phyloP scores from a whole-genome alignment of 2,888 invertebrate species.

The Trissolcus japonicus region DNA sequence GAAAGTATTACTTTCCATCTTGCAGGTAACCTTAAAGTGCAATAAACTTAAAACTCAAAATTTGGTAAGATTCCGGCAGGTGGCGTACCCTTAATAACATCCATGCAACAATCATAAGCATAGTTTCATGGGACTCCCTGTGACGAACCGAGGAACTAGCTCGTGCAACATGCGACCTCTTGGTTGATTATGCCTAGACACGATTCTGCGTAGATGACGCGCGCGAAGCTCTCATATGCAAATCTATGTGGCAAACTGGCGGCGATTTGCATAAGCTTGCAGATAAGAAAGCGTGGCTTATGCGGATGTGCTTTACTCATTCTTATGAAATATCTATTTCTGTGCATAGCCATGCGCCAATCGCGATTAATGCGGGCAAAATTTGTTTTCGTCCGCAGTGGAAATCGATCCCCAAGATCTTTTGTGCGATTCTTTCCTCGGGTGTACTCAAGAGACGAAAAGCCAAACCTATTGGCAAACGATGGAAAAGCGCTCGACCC shows the following conservation, averaged over 20 bases:
- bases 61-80: no score
- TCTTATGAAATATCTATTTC: constrained; percentile 38
- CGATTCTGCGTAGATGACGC: constrained; percentile 68
- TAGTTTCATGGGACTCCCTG: no score
- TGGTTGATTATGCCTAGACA: constrained; percentile 71
- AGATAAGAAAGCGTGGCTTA: constrained; percentile 70
- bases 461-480: constrained; percentile 34
- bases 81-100: no score
- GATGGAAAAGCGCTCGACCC: constrained; percentile 28
- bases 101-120: no score
- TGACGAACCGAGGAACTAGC: neutral
- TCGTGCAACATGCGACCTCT: constrained; percentile 59
- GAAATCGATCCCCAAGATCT: constrained; percentile 35
- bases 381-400: constrained; percentile 24
- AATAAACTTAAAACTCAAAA: no score
- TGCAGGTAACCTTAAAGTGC: no score
- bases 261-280: constrained; percentile 71
- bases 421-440: constrained; percentile 20
- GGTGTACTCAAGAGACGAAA: constrained; percentile 15
- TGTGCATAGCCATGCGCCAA: constrained; percentile 39
- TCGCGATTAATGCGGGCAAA: constrained; percentile 44
- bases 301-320: constrained; percentile 61
- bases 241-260: constrained; percentile 72
- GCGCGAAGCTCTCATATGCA: constrained; percentile 67
- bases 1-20: no score